Conservation (phyloP, 2,113 vertebrate genomes). For the Hippocampus abdominalis region DNA sequence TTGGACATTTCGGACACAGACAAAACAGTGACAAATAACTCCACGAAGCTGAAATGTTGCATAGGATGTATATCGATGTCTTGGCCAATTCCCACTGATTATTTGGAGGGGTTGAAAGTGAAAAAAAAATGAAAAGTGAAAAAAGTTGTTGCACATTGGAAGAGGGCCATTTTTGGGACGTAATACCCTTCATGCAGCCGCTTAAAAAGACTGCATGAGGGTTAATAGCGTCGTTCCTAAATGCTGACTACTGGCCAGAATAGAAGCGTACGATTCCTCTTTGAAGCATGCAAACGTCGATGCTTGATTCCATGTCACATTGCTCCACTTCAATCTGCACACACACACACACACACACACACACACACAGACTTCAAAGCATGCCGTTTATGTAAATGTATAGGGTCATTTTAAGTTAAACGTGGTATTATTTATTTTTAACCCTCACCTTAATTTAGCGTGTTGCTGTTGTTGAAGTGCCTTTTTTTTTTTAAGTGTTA, state of each 20-base stretch:
- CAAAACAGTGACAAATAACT: too few relatives aligned
- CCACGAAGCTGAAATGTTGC: too few relatives aligned
- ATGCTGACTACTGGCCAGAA: not conserved
- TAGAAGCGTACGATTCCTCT: slow-evolving; percentile 2
- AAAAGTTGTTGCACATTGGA: too few relatives aligned
- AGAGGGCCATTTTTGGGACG: too few relatives aligned
- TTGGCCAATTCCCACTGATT: too few relatives aligned
- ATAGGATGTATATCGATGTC: too few relatives aligned
- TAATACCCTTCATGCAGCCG: too few relatives aligned
- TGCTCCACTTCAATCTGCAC: slow-evolving; percentile 14
- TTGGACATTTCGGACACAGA: too few relatives aligned
- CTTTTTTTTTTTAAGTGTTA: slow-evolving; percentile 53
- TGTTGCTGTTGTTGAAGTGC: slow-evolving; percentile 55
- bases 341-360: too few relatives aligned
- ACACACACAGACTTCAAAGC: slow-evolving; percentile 10
- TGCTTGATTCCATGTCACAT: slow-evolving; percentile 25
- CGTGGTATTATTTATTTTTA: slow-evolving; percentile 63
- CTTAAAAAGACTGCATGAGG: too few relatives aligned
- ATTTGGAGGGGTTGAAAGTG: too few relatives aligned
- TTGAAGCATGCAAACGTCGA: slow-evolving; percentile 24
- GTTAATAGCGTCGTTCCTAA: not conserved
- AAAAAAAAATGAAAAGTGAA: too few relatives aligned
- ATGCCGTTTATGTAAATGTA: slow-evolving; percentile 5
- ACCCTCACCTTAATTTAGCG: slow-evolving; percentile 45
- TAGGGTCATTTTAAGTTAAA: slow-evolving; percentile 9